phyloP scores from a whole-genome alignment of 2,113 vertebrate genomes.

The Austrofundulus limnaeus region DNA sequence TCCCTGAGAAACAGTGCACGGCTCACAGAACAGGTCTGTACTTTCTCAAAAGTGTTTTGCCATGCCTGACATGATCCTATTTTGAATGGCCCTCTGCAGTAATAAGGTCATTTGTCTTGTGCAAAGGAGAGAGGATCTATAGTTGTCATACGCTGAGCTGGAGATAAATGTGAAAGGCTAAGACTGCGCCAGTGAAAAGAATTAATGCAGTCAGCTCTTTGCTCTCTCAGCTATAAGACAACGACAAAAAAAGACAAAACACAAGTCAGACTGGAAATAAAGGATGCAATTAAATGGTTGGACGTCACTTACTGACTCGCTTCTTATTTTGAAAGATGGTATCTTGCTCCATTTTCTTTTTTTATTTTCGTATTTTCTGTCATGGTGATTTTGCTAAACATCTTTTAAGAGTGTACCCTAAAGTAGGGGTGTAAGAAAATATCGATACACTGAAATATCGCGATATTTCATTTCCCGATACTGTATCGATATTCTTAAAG shows the following conservation, averaged over 20 bases:
- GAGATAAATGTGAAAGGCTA: slow-evolving; percentile 66
- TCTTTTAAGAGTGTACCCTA: not conserved
- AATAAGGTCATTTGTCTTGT: slow-evolving; percentile 80
- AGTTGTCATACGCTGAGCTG: slow-evolving; percentile 66
- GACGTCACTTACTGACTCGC: slow-evolving; percentile 15
- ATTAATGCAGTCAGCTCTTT: slow-evolving; percentile 39
- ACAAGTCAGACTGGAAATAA: slow-evolving; percentile 17
- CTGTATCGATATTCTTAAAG: too few relatives aligned
- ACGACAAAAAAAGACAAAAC: slow-evolving; percentile 10
- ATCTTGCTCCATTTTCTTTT: not conserved
- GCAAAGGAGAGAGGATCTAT: slow-evolving; percentile 63
- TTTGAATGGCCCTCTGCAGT: slow-evolving; percentile 70
- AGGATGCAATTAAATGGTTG: slow-evolving; percentile 23
- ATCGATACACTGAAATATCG: too few relatives aligned
- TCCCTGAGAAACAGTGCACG: slow-evolving; percentile 16
- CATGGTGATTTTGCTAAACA: not conserved
- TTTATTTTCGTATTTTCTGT: slow-evolving; percentile 4
- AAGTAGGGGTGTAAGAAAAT: not conserved
- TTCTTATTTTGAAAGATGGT: slow-evolving; percentile 5
- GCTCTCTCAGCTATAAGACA: slow-evolving; percentile 6
- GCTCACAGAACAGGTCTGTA: slow-evolving; percentile 37
- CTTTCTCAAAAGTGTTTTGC: slow-evolving; percentile 51
- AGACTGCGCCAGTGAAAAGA: slow-evolving; percentile 40
- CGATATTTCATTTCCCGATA: too few relatives aligned
- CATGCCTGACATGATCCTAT: slow-evolving; percentile 69